Percentiles rank a stretch among this genome's conserved stretches.
Evolutionary conservation across 2,888 invertebrate species (phyloP).

Genomic region (Melinaea menophilus): DNA sequence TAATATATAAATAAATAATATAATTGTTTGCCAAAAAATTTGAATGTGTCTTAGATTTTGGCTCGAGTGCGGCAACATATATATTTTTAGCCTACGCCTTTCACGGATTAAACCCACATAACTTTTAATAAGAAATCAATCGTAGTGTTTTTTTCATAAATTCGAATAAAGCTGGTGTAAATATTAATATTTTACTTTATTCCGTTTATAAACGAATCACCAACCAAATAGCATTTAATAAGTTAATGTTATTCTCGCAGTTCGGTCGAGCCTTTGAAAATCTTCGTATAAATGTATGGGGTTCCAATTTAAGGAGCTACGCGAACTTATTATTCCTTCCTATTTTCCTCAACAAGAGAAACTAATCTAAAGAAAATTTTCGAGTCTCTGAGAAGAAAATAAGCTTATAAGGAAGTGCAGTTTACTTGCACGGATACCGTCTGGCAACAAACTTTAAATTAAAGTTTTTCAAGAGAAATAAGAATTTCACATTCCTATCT

Average conservation of each 20-base stretch:
- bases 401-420: slow-evolving; percentile 75
- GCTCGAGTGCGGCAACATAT: too few relatives aligned
- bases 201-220: not conserved
- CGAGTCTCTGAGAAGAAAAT: slow-evolving; percentile 71
- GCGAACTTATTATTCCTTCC: slow-evolving; percentile 70
- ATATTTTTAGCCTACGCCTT: too few relatives aligned
- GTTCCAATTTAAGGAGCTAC: slow-evolving; percentile 68
- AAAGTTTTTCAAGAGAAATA: slow-evolving; percentile 65
- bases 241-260: slow-evolving; percentile 35
- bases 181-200: not conserved
- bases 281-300: slow-evolving; percentile 53
- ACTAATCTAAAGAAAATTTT: slow-evolving; percentile 78
- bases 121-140: too few relatives aligned
- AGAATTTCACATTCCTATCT: slow-evolving; percentile 41
- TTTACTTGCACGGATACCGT: slow-evolving; percentile 64
- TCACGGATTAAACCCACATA: too few relatives aligned
- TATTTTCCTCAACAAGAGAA: slow-evolving; percentile 75
- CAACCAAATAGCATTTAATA: slow-evolving; percentile 13
- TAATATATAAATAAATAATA: too few relatives aligned
- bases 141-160: too few relatives aligned
- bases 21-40: too few relatives aligned
- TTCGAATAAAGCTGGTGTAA: too few relatives aligned
- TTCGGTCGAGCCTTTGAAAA: slow-evolving; percentile 38
- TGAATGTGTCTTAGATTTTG: too few relatives aligned
- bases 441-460: slow-evolving; percentile 72